Base-by-base conservation (phyloP, 2,888 invertebrate species). In the Fissipunctia ypsillon region DNA sequence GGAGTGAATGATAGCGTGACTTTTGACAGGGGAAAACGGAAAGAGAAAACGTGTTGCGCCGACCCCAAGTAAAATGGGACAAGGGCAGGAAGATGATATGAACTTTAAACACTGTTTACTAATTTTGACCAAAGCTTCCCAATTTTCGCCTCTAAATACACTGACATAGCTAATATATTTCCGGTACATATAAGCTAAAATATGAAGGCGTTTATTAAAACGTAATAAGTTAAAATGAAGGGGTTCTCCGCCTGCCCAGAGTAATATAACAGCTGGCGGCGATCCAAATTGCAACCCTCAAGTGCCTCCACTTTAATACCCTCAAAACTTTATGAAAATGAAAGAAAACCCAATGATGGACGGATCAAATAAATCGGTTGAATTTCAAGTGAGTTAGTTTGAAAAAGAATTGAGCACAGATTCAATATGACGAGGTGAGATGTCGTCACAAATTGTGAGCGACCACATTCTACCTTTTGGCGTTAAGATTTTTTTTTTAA, bases 281-380 rank as follows among this genome's bases (percentile, higher is more conserved):
- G 75, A 77, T 89, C 93, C 93, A 93, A 93, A 91, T 91, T 89
- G 90, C 88, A 80, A 75, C 85, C 86, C 87, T 88, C 87, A 88
- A 90, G 89, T 90, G 89, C 89, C 88, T 91, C 91, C 92, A 92
- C 91, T 93, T 92, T 93, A 91, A 90, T 92, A 90, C 89, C 91
- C 90, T 87, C 91, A 89, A 92, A 91, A 92, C 91, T 93, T 93
- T 93, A 93, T 93, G 92, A 93, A 93, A 93, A 93, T 91, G 90
- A 89, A 93, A 91, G 90, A 91, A 92, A 85, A 84, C 22, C 65
- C 35, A 54, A 60, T 16, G 50, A 61, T 71, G 50, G n/a, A 41
- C 54, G 45, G 70, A 48, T 69, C 69, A 74, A 69, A 73, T 43
- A 57, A 66, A 70, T 69, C 45, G 7, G 38, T 57, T 61, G 54